Evolutionary conservation across 2,113 vertebrate genomes (phyloP).

Genomic region (Microcebus jonahi): DNA sequence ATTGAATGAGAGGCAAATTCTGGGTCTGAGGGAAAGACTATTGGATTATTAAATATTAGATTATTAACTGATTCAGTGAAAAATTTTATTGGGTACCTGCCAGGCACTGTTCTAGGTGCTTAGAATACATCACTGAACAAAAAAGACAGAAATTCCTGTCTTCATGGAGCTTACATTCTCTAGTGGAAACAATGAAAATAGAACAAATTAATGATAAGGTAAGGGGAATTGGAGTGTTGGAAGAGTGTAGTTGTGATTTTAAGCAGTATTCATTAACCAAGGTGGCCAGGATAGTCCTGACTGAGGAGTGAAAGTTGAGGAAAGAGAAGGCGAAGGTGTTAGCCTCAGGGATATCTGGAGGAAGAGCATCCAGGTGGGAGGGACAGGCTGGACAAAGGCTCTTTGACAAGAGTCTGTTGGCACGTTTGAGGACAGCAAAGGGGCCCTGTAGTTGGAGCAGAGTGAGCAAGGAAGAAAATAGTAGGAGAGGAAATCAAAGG

Average conservation of each 20-base stretch:
- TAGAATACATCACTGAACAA: not conserved
- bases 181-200: slow-evolving; percentile 17
- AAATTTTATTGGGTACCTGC: not conserved
- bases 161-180: not conserved
- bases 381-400: not conserved
- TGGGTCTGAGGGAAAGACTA: not conserved
- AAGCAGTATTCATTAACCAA: not conserved
- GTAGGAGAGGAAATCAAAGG: not conserved
- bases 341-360: not conserved
- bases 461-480: not conserved
- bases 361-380: not conserved
- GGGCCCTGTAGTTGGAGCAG: not conserved
- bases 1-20: not conserved
- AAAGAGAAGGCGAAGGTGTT: not conserved
- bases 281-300: not conserved
- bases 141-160: not conserved
- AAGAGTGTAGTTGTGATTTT: not conserved
- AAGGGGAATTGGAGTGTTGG: not conserved
- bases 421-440: not conserved
- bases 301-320: not conserved
- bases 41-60: slow-evolving; percentile 9
- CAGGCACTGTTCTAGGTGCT: not conserved
- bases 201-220: not conserved
- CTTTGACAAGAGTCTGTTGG: not conserved
- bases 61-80: slow-evolving; percentile 5